These are phyloP conservation scores for Pelecanoides urinatrix DNA, from an alignment of 2,113 vertebrate genomes.

Conservation along the genomic window DNA sequence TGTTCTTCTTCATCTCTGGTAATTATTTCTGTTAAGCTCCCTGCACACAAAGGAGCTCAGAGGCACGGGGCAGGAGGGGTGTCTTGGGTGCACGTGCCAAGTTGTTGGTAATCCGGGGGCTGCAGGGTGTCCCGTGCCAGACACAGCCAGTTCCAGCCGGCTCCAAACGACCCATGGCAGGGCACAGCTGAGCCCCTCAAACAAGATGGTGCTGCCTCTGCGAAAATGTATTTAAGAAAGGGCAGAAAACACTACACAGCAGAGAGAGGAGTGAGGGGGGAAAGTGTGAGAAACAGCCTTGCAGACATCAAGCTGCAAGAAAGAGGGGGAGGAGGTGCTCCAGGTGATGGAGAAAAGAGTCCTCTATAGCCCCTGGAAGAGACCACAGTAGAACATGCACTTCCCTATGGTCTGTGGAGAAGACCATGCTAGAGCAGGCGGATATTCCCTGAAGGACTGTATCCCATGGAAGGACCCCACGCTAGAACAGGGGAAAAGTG, in stretches of 20 bases:
- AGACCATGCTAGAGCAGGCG: background rate
- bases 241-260: background rate
- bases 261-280: background rate
- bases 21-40: background rate
- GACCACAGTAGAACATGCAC: background rate
- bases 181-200: background rate
- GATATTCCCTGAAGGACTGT: background rate
- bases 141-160: background rate
- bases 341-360: background rate
- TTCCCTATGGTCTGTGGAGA: background rate
- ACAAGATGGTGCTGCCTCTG: background rate
- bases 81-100: background rate
- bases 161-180: background rate
- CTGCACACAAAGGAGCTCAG: background rate
- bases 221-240: background rate
- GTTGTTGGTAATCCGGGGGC: background rate
- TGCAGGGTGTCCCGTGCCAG: fast-evolving
- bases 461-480: no score
- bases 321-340: background rate
- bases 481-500: background rate
- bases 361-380: background rate
- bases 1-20: background rate
- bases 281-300: background rate
- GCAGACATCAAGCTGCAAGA: background rate
- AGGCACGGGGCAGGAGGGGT: background rate